These are phyloP conservation scores for Silurus meridionalis DNA, from an alignment of 2,113 vertebrate species.

Conservation along the genomic window DNA sequence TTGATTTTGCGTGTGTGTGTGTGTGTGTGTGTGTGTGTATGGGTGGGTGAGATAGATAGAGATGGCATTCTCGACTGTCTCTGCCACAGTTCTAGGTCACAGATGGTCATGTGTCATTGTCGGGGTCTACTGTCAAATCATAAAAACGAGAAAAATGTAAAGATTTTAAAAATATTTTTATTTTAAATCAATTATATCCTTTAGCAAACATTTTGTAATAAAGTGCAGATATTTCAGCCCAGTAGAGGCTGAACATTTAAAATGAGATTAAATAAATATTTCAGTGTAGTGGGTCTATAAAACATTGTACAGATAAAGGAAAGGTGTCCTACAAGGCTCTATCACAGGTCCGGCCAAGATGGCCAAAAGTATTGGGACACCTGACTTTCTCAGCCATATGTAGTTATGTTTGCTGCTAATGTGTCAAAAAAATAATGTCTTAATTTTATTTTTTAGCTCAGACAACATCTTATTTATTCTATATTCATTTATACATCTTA, in stretches of 20 bases:
- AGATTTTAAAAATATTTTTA: not conserved
- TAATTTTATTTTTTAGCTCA: too few relatives aligned
- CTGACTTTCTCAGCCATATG: too few relatives aligned
- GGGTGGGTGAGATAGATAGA: too few relatives aligned
- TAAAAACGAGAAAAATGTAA: not conserved
- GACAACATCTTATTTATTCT: too few relatives aligned
- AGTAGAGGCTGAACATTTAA: not conserved
- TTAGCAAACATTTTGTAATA: not conserved
- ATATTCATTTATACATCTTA: too few relatives aligned
- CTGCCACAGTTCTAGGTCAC: constrained; percentile 59
- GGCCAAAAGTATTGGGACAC: too few relatives aligned
- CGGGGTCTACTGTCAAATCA: not conserved
- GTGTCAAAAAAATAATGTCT: too few relatives aligned
- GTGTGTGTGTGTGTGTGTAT: not conserved
- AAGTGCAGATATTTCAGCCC: not conserved
- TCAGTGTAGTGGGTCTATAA: too few relatives aligned
- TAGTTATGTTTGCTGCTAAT: too few relatives aligned
- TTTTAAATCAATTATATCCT: not conserved
- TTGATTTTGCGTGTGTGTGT: constrained; percentile 73
- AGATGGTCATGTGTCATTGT: constrained; percentile 61
- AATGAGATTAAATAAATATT: not conserved
- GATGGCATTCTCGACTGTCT: constrained; percentile 37
- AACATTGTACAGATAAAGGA: too few relatives aligned
- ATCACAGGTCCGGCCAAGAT: too few relatives aligned
- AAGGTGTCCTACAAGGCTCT: too few relatives aligned